Conservation (phyloP, 1,140 invertebrate species). For the Helicoverpa armigera region DNA sequence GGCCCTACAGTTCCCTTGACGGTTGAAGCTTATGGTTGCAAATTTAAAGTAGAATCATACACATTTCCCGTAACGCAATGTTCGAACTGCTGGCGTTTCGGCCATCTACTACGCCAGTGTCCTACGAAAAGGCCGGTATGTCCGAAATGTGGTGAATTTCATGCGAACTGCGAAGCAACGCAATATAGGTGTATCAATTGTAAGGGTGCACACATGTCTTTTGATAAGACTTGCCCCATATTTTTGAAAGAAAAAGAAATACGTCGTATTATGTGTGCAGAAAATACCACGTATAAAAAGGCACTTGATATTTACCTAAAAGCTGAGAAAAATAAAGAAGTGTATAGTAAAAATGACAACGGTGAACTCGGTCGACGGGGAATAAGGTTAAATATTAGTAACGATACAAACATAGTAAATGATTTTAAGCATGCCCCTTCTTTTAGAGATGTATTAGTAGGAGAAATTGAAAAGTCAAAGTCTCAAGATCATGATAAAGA, state of each 20-base stretch:
- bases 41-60: neutral
- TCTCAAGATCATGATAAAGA: neutral
- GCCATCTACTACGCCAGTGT: neutral
- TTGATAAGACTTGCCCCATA: too few species aligned
- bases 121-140: neutral
- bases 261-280: too few species aligned
- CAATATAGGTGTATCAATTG: neutral
- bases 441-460: neutral
- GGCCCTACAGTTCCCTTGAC: neutral
- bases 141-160: neutral
- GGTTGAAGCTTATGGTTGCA: neutral
- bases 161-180: neutral
- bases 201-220: too few species aligned
- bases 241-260: too few species aligned
- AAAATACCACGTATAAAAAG: too few species aligned
- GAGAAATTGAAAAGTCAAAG: neutral
- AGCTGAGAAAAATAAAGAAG: too few species aligned
- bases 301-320: too few species aligned
- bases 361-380: neutral
- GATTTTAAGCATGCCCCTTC: neutral
- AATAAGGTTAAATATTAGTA: neutral
- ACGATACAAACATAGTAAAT: neutral
- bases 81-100: slow-evolving; percentile 5
- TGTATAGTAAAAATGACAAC: neutral
- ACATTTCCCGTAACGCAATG: neutral